Conservation (phyloP, 2,888 invertebrate species). For the Coelinius sp. region DNA sequence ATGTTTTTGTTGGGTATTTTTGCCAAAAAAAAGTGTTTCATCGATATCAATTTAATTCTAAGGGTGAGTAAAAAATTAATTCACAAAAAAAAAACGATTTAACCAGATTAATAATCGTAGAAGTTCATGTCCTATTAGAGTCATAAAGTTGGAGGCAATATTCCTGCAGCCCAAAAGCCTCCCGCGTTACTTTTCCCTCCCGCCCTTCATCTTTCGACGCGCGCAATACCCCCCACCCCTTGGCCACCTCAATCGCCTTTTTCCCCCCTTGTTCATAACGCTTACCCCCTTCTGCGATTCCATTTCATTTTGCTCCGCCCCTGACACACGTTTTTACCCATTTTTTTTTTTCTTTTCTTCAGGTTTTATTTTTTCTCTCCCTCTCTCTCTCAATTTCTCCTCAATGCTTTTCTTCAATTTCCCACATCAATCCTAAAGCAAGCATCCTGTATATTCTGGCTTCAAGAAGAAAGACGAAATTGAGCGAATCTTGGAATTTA, state of each 20-base stretch:
- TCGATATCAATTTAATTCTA: too few species aligned
- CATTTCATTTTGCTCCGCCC: conserved; percentile 49
- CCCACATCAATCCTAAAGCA: conserved; percentile 14
- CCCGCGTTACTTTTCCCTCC: conserved; percentile 18
- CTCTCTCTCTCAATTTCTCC: background rate
- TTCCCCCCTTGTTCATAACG: conserved; percentile 43
- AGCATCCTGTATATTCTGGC: background rate
- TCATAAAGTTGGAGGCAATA: conserved; percentile 60
- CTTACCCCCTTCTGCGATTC: conserved; percentile 46
- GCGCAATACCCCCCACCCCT: conserved; percentile 31
- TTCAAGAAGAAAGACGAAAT: background rate
- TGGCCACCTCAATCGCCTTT: conserved; percentile 31
- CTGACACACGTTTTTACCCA: conserved; percentile 47
- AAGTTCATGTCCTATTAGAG: conserved; percentile 59
- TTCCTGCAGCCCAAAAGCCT: conserved; percentile 51
- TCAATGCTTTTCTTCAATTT: conserved; percentile 22
- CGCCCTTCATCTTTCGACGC: conserved; percentile 38
- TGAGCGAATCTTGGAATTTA: conserved; percentile 1
- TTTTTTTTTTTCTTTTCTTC: conserved; percentile 42
- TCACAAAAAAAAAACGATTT: too few species aligned
- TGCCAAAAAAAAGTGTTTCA: too few species aligned
- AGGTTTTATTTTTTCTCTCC: conserved; percentile 13
- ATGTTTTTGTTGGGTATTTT: background rate
- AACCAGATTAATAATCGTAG: conserved; percentile 65
- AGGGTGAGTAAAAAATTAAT: too few species aligned